Evolutionary conservation across 2,113 vertebrate species (phyloP), one percentile per base, ranked within the genome.

Genomic region (Oceanodroma tethys): DNA sequence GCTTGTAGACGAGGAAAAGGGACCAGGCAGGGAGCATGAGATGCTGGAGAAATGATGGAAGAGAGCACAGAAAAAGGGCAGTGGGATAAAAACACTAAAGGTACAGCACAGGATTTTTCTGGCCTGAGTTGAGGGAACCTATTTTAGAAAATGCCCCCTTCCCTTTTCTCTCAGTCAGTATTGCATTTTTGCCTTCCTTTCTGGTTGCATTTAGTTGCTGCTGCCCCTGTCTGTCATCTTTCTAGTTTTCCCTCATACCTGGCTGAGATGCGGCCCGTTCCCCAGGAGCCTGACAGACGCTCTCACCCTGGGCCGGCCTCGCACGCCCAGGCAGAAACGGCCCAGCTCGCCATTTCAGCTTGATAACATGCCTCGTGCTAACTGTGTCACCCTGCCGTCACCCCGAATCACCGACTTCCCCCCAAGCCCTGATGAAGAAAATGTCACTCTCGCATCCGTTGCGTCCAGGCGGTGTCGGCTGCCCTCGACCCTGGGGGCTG

Each of bases 331-430:
- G 29, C 62, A 74, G 53, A 36, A 62, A 47, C 5, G 4, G 38
- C 47, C 58, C 58, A 25, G 29, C 43, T 75, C 25, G 7, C 3
- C 0, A 36, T 6, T 42, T 72, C 45, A 63, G 60, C 48, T 29
- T 6, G 0, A 1, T 32, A 55, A 25, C 0, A 0, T 17, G 34
- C 67, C 75, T 56, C 6, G 1, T 22, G 40, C 30, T 50, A n/a
- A 23, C 50, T 13, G 0, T 22, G n/a, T 34, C 56, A 32, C 84
- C 25, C 10, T 25, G 21, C 17, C 11, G 5, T 52, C 36, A 65
- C 32, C 58, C 38, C 2, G 0, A 50, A 42, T 18, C 52, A 8
- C 29, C 62, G 17, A 2, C 58, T 59, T 71, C 58, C 20, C 62
- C 10, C 4, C 30, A 25, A 36, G 38, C 43, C 34, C 63, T 7